Base-by-base conservation (phyloP, 2,888 invertebrate species). In the Pyralis farinalis region DNA sequence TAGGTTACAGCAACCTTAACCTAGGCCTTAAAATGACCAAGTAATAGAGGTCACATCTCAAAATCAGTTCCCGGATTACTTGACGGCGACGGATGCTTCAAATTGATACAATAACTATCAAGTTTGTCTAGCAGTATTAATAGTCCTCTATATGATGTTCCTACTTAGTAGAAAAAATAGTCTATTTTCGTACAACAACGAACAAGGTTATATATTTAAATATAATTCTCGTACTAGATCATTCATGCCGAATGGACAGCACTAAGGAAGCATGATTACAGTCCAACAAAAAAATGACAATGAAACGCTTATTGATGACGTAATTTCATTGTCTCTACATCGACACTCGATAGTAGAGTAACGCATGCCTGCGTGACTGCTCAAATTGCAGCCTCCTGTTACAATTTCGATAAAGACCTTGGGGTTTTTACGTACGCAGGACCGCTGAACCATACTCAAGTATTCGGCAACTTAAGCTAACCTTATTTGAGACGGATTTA, bases 381-480 rank as follows among this genome's bases (percentile, higher is more conserved):
- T 51, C 63, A 51, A 60, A 60, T 53, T 53, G 51, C 57, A 63
- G 59, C 54, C 60, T 62, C 59, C 58, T 77, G 71, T 63, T 78
- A 77, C 70, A 70, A 59, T 75, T 82, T 74, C 47, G 58, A 59
- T 47, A 30, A 44, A 68, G 75, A 70, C 87, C 87, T 87, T 88
- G 86, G 82, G 74, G 78, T 77, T 83, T 86, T 77, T 63, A 72
- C 79, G 65, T 34, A 40, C 37, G 33, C 47, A 25, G 30, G 38
- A 25, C 31, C 38, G 32, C 7, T 27, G 25, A 22, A 32, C 32
- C 37, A 30, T 32, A 9, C 10, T 37, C 21, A 29, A 22, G 7
- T 11, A 32, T 22, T 32, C 16, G 27, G 21, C 11, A 27, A 25
- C 21, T 25, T 7, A n/a, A 25, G 7, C n/a, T 7, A 25, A 25